phyloP scores from a whole-genome alignment of 92 coral and sea anemone species.

The Siderastrea siderea region DNA sequence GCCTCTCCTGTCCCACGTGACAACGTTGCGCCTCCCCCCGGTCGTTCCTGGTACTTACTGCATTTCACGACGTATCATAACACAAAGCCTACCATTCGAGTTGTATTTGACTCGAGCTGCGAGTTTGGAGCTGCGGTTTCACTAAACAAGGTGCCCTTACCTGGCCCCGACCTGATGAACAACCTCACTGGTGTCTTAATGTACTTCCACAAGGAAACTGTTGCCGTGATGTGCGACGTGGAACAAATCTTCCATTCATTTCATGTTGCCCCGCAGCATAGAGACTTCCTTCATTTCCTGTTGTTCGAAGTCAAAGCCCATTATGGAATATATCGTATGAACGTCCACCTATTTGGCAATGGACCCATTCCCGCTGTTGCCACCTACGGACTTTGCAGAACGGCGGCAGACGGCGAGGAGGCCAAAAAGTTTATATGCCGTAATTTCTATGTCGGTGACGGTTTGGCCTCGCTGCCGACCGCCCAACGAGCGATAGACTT shows the following conservation, averaged over 20 bases:
- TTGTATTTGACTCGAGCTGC: constrained; percentile 66
- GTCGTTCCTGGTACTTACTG: constrained; percentile 69
- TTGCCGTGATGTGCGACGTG: constrained; percentile 54
- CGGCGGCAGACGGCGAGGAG: constrained; percentile 64
- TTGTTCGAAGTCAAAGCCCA: constrained; percentile 68
- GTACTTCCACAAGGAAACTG: constrained; percentile 54
- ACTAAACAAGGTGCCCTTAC: constrained; percentile 67
- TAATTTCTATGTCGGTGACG: constrained; percentile 45
- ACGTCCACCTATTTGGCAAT: constrained; percentile 80
- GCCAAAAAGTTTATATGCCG: constrained; percentile 44
- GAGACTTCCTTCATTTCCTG: constrained; percentile 72
- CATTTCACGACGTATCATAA: constrained; percentile 74
- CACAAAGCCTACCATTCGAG: constrained; percentile 70
- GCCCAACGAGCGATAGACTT: constrained; percentile 38
- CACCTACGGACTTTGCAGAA: constrained; percentile 62
- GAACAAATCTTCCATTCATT: constrained; percentile 68
- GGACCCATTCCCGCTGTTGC: constrained; percentile 78
- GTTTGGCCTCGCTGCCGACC: no score
- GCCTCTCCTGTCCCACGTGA: constrained; percentile 57
- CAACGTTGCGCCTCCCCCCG: constrained; percentile 8
- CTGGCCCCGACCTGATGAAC: constrained; percentile 78
- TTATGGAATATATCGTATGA: constrained; percentile 75
- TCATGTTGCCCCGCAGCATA: constrained; percentile 71
- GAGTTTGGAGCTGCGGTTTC: constrained; percentile 63
- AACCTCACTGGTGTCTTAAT: constrained; percentile 67